Base-by-base conservation (phyloP, 2,113 vertebrate species). In the Pituophis catenifer region DNA sequence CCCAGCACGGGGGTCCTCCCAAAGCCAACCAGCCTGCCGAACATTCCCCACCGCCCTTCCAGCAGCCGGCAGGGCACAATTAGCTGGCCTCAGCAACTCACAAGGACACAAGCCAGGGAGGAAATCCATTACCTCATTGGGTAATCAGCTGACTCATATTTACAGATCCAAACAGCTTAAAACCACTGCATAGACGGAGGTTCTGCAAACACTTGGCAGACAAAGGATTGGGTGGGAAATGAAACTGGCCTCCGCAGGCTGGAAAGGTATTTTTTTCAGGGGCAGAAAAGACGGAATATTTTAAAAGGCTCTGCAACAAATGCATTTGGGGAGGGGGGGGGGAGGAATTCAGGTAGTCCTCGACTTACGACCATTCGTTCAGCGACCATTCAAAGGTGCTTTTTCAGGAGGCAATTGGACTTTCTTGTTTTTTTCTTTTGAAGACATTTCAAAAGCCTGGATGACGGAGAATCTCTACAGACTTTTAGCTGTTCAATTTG, bases 91-190 rank as follows among this genome's bases (percentile, higher is more conserved):
- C 88, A 52, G 70, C 92, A 90, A 38, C 54, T 12, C 5, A 26
- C 88, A 90, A 93, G 44, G 88, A 44, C 24, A 93, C 23, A 12
- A 11, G 17, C 8, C 21, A 81, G 58, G 29, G 62, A 89, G 86
- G 88, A 96, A 95, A 86, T 91, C 89, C 58, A 89, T 75, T 38
- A 89, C 59, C 58, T 92, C 70, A 58, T 8, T 3, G 29, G 9
- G 38, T 23, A 88, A 65, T 44, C 50, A 11, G 86, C 21, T 89
- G 91, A 62, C 59, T 92, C 59, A 70, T 23, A 24, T 65, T 58
- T 85, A 29, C 55, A 52, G 19, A 23, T 29, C 58, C 38, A 59
- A 70, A 38, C 38, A 50, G 44, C 2, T 48, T 59, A 13, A n/a
- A 24, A 6, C 53, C 24, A n/a, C 48, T 26, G 52, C 11, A 8